Percentiles rank a stretch among this genome's conserved stretches.
phyloP scores from a whole-genome alignment of 2,113 vertebrate species.

The Mesembrinibis cayennensis region DNA sequence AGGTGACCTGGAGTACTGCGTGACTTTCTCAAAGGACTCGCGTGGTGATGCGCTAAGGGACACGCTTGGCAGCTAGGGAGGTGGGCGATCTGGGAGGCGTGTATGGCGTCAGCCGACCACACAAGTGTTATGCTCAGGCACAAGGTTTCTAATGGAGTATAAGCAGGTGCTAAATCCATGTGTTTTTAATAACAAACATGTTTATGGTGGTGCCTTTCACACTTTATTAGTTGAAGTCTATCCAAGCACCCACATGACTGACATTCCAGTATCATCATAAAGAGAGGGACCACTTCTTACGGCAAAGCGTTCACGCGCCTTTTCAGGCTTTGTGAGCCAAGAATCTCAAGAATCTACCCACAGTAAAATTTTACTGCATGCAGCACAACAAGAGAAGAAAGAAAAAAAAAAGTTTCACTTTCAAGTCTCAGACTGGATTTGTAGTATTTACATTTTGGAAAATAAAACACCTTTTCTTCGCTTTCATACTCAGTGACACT shows the following conservation, averaged over 20 bases:
- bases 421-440: not conserved
- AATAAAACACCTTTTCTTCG: not conserved
- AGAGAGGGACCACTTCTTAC: not conserved
- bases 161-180: not conserved
- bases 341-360: not conserved
- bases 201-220: not conserved
- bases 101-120: rapidly evolving
- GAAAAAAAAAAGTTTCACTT: not conserved
- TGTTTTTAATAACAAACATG: not conserved
- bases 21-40: not conserved
- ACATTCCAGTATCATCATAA: not conserved
- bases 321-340: not conserved
- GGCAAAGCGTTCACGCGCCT: rapidly evolving
- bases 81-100: not conserved
- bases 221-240: not conserved
- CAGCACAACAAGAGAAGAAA: not conserved
- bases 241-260: not conserved
- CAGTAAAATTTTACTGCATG: not conserved
- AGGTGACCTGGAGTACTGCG: not conserved
- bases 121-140: not conserved
- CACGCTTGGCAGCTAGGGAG: not conserved
- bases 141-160: not conserved
- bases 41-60: rapidly evolving
- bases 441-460: not conserved
- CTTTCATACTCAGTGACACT: not conserved